Evolutionary conservation across 37 sponge, comb jelly and placozoan genomes (phyloP).

Genomic region (Chondrilla cf. caribensis): DNA sequence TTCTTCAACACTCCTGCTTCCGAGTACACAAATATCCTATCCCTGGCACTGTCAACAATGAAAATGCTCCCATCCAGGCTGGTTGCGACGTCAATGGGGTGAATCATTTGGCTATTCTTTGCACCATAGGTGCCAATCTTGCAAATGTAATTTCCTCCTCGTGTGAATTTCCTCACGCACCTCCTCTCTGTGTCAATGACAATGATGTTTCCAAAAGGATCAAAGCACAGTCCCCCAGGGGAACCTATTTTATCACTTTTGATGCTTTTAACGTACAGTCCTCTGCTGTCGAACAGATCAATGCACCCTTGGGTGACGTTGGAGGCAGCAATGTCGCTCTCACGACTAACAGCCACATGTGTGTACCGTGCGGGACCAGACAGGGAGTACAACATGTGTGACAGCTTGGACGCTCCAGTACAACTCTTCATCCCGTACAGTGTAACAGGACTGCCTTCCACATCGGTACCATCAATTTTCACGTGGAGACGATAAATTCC

Average conservation of each 20-base stretch:
- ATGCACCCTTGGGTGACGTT: not conserved
- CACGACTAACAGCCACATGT: not conserved
- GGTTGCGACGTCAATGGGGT: not conserved
- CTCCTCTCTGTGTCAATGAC: not conserved
- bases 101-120: not conserved
- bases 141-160: not conserved
- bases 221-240: not conserved
- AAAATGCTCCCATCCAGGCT: not conserved
- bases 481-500: not conserved
- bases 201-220: slow-evolving; percentile 8
- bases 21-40: slow-evolving; percentile 6
- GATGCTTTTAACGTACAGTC: not conserved
- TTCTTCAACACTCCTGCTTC: not conserved
- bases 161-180: slow-evolving; percentile 6
- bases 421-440: not conserved
- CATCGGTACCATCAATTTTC: not conserved
- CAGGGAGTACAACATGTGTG: not conserved
- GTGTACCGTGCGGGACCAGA: not conserved
- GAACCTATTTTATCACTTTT: not conserved
- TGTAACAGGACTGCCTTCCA: not conserved
- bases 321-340: not conserved
- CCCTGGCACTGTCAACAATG: not conserved
- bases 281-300: slow-evolving; percentile 9
- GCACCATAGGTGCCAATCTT: not conserved
- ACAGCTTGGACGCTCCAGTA: not conserved